Evolutionary conservation across 2,797 vertebrate genomes (phyloP), one percentile per base, ranked within the genome.

Genomic region (Threskiornis aethiopicus): DNA sequence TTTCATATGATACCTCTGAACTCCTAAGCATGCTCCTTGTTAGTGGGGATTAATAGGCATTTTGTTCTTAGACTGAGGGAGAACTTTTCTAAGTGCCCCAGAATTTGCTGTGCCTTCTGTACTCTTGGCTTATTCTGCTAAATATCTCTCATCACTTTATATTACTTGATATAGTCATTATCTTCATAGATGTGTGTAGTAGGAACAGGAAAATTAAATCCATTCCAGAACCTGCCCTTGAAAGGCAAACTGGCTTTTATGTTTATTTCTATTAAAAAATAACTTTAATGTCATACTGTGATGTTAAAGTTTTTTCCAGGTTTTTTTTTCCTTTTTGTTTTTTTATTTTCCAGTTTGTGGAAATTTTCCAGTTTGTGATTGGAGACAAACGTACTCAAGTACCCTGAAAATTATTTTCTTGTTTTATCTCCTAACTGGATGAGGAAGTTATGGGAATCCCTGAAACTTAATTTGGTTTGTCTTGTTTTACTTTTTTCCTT

Each of bases 121-220:
- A n/a, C 41, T 83, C 58, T 6, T 51, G 37, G 24, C 47, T 82
- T 57, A n/a, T 57, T 57, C 83, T 84, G 85, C 21, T 94, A 82
- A 90, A 72, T 90, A 62, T 82, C 80, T 94, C 83, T 84, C 85
- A 92, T 73, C 83, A 72, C 35, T 91, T 90, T 62, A 11, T 72
- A 61, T 80, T 81, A 42, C 29, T 55, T 86, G 54, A 76, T 78
- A 69, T 6, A 79, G 61, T 69, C 72, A 55, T 86, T 84, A 79
- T 44, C 66, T 69, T 79, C 80, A 52, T 41, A 55, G 54, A 44
- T 26, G 13, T 42, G 26, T 57, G 49, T 35, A 64, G 47, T 5
- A 83, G 64, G 59, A 73, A 44, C 26, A 49, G 49, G 57, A 83
- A 89, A 93, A 81, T 78, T 6, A 89, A 91, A 92, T 77, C 35